Conservation (phyloP, 1,140 invertebrate genomes). For the Drepana arcuata region DNA sequence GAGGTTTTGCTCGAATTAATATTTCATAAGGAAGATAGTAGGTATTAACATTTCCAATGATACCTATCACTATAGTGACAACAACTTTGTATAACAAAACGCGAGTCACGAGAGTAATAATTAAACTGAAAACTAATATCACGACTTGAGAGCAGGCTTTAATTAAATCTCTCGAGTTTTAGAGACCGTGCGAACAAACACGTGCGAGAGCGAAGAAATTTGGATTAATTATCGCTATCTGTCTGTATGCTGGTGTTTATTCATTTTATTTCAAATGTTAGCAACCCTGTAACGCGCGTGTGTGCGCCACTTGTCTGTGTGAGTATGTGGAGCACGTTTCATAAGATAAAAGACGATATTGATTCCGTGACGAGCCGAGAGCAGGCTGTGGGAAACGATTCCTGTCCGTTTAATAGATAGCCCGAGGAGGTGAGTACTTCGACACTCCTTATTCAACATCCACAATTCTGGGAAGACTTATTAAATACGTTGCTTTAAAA, state of each 20-base stretch:
- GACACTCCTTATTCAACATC: slow-evolving; percentile 4
- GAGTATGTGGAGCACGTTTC: slow-evolving; percentile 59
- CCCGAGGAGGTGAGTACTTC: slow-evolving; percentile 38
- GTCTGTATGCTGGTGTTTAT: slow-evolving; percentile 24
- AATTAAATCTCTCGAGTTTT: slow-evolving; percentile 34
- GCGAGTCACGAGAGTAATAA: slow-evolving; percentile 12
- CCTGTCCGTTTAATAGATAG: slow-evolving; percentile 61
- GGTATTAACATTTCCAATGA: too few relatives aligned
- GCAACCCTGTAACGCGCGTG: slow-evolving; percentile 21
- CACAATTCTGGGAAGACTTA: slow-evolving; percentile 16
- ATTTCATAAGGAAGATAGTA: too few relatives aligned
- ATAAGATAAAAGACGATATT: slow-evolving; percentile 69
- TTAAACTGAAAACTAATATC: slow-evolving; percentile 32
- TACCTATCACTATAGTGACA: too few relatives aligned
- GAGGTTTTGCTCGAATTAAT: too few relatives aligned
- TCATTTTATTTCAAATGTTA: slow-evolving; percentile 22
- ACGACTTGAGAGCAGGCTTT: slow-evolving; percentile 27
- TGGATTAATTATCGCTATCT: slow-evolving; percentile 41
- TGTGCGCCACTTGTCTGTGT: slow-evolving; percentile 20
- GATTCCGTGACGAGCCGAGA: slow-evolving; percentile 63
- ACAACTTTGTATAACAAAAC: slow-evolving; percentile 1
- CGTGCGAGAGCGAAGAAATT: slow-evolving; percentile 33
- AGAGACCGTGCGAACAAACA: slow-evolving; percentile 22
- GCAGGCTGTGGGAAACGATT: slow-evolving; percentile 64
- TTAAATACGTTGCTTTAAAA: slow-evolving; percentile 15